Evolutionary conservation across 2,888 invertebrate species (phyloP).

Genomic region (Lottia gigantea): DNA sequence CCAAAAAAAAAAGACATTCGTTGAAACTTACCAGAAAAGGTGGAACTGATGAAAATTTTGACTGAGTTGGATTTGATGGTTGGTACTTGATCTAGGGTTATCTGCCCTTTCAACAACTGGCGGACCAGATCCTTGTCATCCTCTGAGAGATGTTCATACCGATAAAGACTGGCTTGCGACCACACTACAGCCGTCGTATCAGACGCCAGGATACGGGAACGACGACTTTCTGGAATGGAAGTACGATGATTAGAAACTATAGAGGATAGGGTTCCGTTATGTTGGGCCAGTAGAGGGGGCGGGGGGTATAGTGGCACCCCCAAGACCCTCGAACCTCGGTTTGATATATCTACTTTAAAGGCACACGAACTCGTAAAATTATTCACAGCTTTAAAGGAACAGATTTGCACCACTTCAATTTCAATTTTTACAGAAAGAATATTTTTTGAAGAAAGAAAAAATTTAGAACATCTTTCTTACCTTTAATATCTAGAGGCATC

Average conservation of each 20-base stretch:
- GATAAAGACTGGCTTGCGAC: constrained; percentile 32
- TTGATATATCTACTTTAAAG: too few relatives aligned
- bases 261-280: constrained; percentile 27
- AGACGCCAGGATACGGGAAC: constrained; percentile 25
- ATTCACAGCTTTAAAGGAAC: too few relatives aligned
- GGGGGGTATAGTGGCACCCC: too few relatives aligned
- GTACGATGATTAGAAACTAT: constrained; percentile 30
- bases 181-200: constrained; percentile 28
- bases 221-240: constrained; percentile 46
- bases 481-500: too few relatives aligned
- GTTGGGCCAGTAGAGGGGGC: too few relatives aligned
- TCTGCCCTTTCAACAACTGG: constrained; percentile 41
- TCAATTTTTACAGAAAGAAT: too few relatives aligned
- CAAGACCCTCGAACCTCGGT: too few relatives aligned
- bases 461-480: too few relatives aligned
- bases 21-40: constrained; percentile 84
- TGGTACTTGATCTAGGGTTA: constrained; percentile 78
- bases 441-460: too few relatives aligned
- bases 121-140: constrained; percentile 37
- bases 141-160: constrained; percentile 41
- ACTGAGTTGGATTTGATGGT: constrained; percentile 97
- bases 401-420: too few relatives aligned
- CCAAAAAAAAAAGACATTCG: too few relatives aligned
- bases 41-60: constrained; percentile 95
- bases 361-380: too few relatives aligned